Percentiles rank a stretch among this genome's conserved stretches.
These are phyloP conservation scores for Actenoides lindsayi DNA, from an alignment of 2,113 vertebrate species.

Conservation along the genomic window DNA sequence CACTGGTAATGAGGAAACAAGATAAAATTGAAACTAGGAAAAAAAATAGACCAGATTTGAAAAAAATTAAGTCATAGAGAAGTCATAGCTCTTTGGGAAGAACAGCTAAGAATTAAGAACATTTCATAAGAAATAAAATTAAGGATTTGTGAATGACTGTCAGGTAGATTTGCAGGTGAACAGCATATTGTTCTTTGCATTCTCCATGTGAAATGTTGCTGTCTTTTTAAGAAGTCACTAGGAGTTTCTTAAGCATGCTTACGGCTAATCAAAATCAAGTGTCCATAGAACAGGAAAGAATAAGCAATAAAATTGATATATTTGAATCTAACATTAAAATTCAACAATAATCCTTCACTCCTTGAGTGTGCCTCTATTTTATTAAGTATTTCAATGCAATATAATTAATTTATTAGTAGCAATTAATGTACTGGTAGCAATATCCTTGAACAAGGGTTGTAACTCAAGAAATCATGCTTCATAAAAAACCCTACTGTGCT, in stretches of 20 bases:
- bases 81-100: neutral
- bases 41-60: neutral
- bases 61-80: constrained; percentile 1
- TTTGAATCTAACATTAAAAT: constrained; percentile 64
- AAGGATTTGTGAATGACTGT: constrained; percentile 38
- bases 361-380: constrained; percentile 33
- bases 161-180: constrained; percentile 61
- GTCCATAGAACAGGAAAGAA: constrained; percentile 39
- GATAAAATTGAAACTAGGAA: constrained; percentile 38
- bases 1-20: constrained; percentile 47
- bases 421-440: constrained; percentile 15
- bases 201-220: constrained; percentile 34
- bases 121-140: constrained; percentile 55
- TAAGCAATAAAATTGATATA: constrained; percentile 48
- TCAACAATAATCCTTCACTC: constrained; percentile 51
- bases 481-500: neutral
- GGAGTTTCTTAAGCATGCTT: constrained; percentile 37
- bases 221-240: constrained; percentile 50
- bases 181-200: constrained; percentile 46
- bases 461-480: constrained; percentile 2
- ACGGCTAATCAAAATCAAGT: constrained; percentile 69
- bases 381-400: constrained; percentile 49
- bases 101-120: constrained; percentile 48
- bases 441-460: constrained; percentile 38
- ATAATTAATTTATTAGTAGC: constrained; percentile 65